Base-by-base conservation (phyloP, 2,888 invertebrate genomes). In the Pasiphila rectangulata region DNA sequence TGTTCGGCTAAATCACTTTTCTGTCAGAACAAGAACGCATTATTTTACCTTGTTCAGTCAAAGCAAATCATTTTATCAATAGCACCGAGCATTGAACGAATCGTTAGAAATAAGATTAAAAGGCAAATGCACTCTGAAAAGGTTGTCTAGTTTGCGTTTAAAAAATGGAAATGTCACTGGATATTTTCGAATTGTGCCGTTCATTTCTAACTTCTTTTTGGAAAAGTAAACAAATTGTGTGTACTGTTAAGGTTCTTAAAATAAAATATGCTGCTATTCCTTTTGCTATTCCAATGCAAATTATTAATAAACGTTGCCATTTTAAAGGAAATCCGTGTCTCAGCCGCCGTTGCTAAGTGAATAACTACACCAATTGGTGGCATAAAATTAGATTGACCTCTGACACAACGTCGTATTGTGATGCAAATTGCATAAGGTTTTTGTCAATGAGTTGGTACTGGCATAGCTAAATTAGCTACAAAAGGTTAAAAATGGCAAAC, bases 401-500 rank as follows among this genome's bases (percentile, higher is more conserved):
- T 56, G 48, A 21, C 23, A 39, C 35, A 9, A 49, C 51, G 45
- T 37, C 59, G 57, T 67, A 73, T 75, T 71, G 59, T 59, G 60
- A 73, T 75, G 75, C 71, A 75, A 78, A 77, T 75, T 69, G 71
- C 64, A 69, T 72, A 64, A 68, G 43, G 57, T 56, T 61, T 61
- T 68, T 67, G 65, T 69, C 68, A 75, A 75, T 70, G 75, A 71
- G 69, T 68, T 70, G 66, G 64, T 55, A 34, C 58, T 21, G 53
- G n/a, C n/a, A n/a, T n/a, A n/a, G n/a, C n/a, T n/a, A n/a, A n/a
- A n/a, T n/a, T n/a, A n/a, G n/a, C n/a, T n/a, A n/a, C n/a, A n/a
- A n/a, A n/a, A n/a, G n/a, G n/a, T n/a, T n/a, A n/a, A n/a, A n/a
- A n/a, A n/a, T n/a, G n/a, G n/a, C n/a, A n/a, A n/a, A n/a, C n/a